A percentile compares a stretch with the other conserved stretches of the same genome.
These are phyloP conservation scores for Lophochroa leadbeateri DNA, from an alignment of 2,113 vertebrate genomes.

Conservation along the genomic window DNA sequence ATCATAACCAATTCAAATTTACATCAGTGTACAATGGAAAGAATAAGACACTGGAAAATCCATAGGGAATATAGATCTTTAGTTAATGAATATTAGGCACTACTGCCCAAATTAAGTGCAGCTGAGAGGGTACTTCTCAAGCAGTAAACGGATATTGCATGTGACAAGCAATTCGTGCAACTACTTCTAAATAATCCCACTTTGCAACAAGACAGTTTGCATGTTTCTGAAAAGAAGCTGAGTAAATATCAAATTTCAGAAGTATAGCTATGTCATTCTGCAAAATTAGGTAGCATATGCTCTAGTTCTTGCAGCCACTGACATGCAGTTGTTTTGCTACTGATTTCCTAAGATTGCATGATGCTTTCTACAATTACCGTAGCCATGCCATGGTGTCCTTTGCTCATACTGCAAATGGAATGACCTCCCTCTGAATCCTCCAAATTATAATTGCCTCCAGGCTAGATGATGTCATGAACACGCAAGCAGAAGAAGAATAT, in stretches of 20 bases:
- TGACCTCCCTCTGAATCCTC: neutral
- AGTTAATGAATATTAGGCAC: neutral
- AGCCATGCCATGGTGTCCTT: fast-evolving
- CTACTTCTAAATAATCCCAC: conserved; percentile 38
- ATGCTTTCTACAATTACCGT: neutral
- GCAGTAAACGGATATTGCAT: conserved; percentile 12
- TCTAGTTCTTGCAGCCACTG: neutral
- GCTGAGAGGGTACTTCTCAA: conserved; percentile 37
- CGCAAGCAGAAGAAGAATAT: neutral
- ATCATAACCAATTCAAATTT: conserved; percentile 18
- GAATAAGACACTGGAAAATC: neutral
- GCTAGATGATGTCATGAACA: neutral
- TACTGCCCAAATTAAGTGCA: conserved; percentile 6
- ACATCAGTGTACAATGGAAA: neutral
- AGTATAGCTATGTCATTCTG: neutral
- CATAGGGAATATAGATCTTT: neutral
- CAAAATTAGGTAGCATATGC: neutral
- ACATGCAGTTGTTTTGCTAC: neutral
- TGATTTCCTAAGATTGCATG: neutral
- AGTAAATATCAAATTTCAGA: neutral
- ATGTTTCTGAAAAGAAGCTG: neutral
- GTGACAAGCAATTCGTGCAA: conserved; percentile 30
- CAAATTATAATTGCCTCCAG: neutral
- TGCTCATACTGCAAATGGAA: neutral
- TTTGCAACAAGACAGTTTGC: neutral